Conservation (phyloP, 2,888 invertebrate species). For the Megaustenia siamemsis region DNA sequence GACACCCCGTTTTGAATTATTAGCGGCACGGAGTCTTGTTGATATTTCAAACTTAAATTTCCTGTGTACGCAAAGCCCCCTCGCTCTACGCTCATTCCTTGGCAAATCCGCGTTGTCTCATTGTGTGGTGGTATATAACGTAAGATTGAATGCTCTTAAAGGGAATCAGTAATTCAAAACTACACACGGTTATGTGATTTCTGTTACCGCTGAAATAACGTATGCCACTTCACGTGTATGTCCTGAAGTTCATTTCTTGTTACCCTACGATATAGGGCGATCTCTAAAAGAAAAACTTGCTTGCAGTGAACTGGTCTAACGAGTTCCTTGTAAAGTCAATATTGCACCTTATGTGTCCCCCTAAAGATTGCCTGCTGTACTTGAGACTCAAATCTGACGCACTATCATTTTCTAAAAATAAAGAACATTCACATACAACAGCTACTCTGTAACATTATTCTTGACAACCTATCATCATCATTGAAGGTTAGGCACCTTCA, state of each 20-base stretch:
- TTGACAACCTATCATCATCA: too few relatives aligned
- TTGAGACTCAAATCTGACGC: too few relatives aligned
- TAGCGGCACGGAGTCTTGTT: conserved; percentile 40
- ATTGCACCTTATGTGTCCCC: too few relatives aligned
- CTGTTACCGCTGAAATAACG: neutral
- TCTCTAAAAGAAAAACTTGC: too few relatives aligned
- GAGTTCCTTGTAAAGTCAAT: too few relatives aligned
- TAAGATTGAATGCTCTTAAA: conserved; percentile 2
- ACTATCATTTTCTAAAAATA: too few relatives aligned
- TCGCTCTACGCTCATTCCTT: neutral
- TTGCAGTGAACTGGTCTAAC: too few relatives aligned
- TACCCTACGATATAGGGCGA: neutral
- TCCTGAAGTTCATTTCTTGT: neutral
- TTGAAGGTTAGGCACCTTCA: too few relatives aligned
- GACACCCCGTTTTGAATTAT: conserved; percentile 1
- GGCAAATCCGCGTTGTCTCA: conserved; percentile 7
- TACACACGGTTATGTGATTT: neutral
- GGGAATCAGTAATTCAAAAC: neutral
- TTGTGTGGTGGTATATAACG: neutral
- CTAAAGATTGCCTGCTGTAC: too few relatives aligned
- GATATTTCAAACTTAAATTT: conserved; percentile 50
- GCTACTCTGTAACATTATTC: too few relatives aligned
- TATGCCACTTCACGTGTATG: neutral
- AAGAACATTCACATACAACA: too few relatives aligned
- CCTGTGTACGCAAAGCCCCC: conserved; percentile 11